Base-by-base conservation (phyloP, 2,113 vertebrate species). In the Thermophis baileyi region DNA sequence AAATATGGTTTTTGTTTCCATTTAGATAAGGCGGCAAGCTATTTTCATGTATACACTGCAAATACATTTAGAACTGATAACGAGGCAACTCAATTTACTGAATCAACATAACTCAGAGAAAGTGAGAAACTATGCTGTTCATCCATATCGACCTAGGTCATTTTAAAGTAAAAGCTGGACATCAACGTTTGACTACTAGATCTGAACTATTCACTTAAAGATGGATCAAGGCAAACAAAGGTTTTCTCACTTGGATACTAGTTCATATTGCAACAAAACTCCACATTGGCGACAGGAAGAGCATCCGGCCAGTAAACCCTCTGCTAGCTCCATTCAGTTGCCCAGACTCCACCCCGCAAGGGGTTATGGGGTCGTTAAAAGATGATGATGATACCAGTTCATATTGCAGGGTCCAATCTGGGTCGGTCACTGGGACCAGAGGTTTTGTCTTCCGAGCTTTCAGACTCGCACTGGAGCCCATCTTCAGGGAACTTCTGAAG, bases 1-100 rank as follows among this genome's bases (percentile, higher is more conserved):
- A 94, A 85, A 94, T 96, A 95, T 96, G 5, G 95, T 96, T 94
- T 50, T 30, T 49, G 27, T 94, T 86, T n/a, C 91, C 8, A 90
- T 30, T 3, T 2, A 94, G 96, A 96, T 97, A 96, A 97, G 93
- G 88, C 11, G 4, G 51, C 1, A 44, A 9, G 4, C 54, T 0
- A 0, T 0, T 0, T 0, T 12, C 22, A 10, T 0, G n/a, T 7
- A 46, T 85, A 30, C 69, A 40, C 7, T 24, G 81, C 16, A 35
- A 22, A 69, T 30, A 86, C 8, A 18, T 35, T 3, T 14, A 53
- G 53, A 86, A 30, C 10, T 69, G 35, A 74, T 81, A 54, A 46
- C 18, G 22, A 47, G 57, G 24, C 18, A 81, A 22, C 14, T 27
- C 44, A 5, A 9, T 86, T 49, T 50, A 87, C 22, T 27, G 44